Evolutionary conservation across 2,113 vertebrate genomes (phyloP), one percentile per base, ranked within the genome.

Genomic region (Neotoma lepida): DNA sequence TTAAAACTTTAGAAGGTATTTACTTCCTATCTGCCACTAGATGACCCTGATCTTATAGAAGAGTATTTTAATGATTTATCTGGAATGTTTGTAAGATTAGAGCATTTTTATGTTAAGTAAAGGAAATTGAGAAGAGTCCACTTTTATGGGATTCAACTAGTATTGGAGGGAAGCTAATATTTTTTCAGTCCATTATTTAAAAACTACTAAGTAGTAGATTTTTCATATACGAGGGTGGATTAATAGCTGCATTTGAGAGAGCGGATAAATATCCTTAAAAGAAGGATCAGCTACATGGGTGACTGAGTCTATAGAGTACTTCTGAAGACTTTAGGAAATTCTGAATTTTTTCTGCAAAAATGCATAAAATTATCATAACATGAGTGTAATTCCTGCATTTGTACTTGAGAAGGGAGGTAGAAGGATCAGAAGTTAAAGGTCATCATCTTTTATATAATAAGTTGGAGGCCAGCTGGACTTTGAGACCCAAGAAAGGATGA

Each of bases 1-100:
- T 95, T 84, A 95, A 56, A 95, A 76, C 9, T 78, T 89, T 61
- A 86, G 73, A 96, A 86, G 49, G 84, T 86, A 93, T 90, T 96
- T 20, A 13, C 20, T 93, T 94, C 18, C 74, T 64, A 89, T 84
- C 33, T 84, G 46, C 54, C 56, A 46, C 61, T 93, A 93, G 22
- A 89, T 95, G 54, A 95, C 33, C 9, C 33, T 88, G 26, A 82
- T 94, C 71, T 63, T 39, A 88, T 73, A 92, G 30, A 56, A 70
- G 41, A 73, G 90, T 95, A 95, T 94, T 49, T 96, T 90, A 89
- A 93, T 68, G 58, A 24, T 80, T 95, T 93, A 51, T 93, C 54
- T 94, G 66, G 0, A 92, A 94, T 68, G 76, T 8, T 61, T 90
- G 4, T 77, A 95, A 93, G 88, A 33, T 77, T 56, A 92, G 30